Evolutionary conservation across 2,113 vertebrate species (phyloP).

Genomic region (Daubentonia madagascariensis): DNA sequence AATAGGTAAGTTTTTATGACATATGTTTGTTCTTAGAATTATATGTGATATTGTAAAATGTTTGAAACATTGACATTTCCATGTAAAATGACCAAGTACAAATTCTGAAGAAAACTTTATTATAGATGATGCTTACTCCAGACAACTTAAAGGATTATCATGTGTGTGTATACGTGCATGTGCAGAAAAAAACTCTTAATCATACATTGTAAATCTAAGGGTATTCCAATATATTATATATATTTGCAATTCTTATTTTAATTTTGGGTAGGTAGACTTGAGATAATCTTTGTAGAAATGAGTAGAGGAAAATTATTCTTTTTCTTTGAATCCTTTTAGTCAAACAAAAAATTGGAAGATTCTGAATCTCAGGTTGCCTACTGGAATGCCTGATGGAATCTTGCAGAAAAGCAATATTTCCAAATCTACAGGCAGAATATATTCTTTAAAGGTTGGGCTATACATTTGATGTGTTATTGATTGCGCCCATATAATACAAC

Average conservation of each 20-base stretch:
- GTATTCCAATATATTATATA: background rate
- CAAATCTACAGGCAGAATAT: background rate
- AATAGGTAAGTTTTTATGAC: too few species aligned
- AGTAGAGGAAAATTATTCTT: background rate
- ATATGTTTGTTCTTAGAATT: background rate
- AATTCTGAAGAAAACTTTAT: background rate
- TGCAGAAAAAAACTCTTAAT: background rate
- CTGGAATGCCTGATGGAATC: background rate
- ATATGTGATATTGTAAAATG: background rate
- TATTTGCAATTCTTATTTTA: constrained; percentile 8
- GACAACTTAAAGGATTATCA: background rate
- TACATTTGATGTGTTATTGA: background rate
- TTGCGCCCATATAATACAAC: background rate
- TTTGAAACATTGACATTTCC: background rate
- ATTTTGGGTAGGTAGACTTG: background rate
- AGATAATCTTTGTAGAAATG: background rate
- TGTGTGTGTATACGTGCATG: background rate
- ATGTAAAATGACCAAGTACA: background rate
- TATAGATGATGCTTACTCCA: background rate
- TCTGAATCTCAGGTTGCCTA: background rate
- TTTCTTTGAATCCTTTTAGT: background rate
- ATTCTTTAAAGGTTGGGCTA: background rate
- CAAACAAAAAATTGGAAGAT: background rate
- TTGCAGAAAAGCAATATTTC: background rate
- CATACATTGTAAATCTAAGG: background rate